These are phyloP conservation scores for Sinelater perroti DNA, from an alignment of 2,888 invertebrate species.

Conservation along the genomic window DNA sequence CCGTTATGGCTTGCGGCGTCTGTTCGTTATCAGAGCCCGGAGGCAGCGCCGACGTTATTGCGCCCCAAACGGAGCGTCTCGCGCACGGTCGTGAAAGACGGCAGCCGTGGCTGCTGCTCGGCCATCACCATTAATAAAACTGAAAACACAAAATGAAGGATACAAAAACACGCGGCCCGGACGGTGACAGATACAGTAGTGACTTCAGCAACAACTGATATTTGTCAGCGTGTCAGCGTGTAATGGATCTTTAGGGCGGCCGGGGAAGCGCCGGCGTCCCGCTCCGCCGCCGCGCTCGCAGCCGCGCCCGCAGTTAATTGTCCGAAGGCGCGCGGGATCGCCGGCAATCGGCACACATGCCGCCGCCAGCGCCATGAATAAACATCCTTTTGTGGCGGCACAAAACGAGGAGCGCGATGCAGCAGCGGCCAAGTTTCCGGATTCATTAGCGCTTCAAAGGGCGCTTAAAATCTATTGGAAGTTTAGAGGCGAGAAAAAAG, in stretches of 20 bases:
- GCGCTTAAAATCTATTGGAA: constrained; percentile 28
- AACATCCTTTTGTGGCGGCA: constrained; percentile 32
- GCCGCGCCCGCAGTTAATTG: constrained; percentile 19
- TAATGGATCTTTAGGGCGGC: constrained; percentile 45
- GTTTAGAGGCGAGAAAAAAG: constrained; percentile 18
- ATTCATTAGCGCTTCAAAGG: constrained; percentile 35
- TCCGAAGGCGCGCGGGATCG: too few relatives aligned
- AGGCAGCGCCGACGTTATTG: too few relatives aligned
- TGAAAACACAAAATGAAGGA: constrained; percentile 44
- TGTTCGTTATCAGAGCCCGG: too few relatives aligned
- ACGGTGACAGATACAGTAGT: constrained; percentile 47
- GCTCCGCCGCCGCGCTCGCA: too few relatives aligned
- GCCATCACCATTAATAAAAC: constrained; percentile 39
- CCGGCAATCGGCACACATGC: constrained; percentile 35
- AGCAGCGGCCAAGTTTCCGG: constrained; percentile 29
- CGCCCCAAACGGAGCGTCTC: too few relatives aligned
- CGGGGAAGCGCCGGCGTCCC: too few relatives aligned
- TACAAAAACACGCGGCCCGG: constrained; percentile 39
- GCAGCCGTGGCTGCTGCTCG: constrained; percentile 18
- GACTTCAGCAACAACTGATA: constrained; percentile 49
- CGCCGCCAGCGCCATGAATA: constrained; percentile 31
- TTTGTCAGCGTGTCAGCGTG: constrained; percentile 50
- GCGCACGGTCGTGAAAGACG: constrained; percentile 8
- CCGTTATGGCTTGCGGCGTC: too few relatives aligned
- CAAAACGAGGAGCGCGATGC: constrained; percentile 22